phyloP scores from a whole-genome alignment of 2,797 vertebrate genomes.

The Diplodus puntazzo region DNA sequence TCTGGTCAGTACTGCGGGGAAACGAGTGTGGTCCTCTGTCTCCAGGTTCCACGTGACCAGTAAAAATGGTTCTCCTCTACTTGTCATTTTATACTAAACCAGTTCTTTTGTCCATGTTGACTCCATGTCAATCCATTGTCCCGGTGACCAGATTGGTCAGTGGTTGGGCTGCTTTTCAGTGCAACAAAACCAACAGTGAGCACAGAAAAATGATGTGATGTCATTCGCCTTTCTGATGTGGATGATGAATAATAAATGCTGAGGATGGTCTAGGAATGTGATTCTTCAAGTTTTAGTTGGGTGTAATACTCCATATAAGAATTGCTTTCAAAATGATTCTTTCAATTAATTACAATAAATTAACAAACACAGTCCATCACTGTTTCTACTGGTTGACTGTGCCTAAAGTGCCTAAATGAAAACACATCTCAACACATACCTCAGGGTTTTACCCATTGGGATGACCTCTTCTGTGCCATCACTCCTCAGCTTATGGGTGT shows the following conservation, averaged over 20 bases:
- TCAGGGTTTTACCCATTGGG: conserved; percentile 64
- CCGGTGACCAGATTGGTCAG: neutral
- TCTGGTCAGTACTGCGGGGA: too few relatives aligned
- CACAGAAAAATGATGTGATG: neutral
- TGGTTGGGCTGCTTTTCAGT: neutral
- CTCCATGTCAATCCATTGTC: neutral
- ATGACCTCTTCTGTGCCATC: conserved; percentile 76
- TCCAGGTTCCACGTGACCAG: too few relatives aligned
- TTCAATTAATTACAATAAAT: too few relatives aligned
- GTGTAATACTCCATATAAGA: neutral
- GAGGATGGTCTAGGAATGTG: neutral
- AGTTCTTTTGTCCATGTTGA: neutral
- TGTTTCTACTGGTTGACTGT: too few relatives aligned
- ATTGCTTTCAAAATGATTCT: too few relatives aligned
- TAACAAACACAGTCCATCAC: too few relatives aligned
- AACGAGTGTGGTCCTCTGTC: too few relatives aligned
- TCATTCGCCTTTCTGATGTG: neutral
- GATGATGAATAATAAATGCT: neutral
- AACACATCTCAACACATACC: conserved; percentile 52
- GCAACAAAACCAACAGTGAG: neutral
- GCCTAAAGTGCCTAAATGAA: neutral
- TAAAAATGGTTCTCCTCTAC: neutral
- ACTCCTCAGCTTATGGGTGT: conserved; percentile 72
- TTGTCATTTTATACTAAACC: neutral
- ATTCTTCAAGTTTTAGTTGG: neutral